Evolutionary conservation across 2,113 vertebrate species (phyloP), one percentile per base, ranked within the genome.

Genomic region (Bubo scandiacus): DNA sequence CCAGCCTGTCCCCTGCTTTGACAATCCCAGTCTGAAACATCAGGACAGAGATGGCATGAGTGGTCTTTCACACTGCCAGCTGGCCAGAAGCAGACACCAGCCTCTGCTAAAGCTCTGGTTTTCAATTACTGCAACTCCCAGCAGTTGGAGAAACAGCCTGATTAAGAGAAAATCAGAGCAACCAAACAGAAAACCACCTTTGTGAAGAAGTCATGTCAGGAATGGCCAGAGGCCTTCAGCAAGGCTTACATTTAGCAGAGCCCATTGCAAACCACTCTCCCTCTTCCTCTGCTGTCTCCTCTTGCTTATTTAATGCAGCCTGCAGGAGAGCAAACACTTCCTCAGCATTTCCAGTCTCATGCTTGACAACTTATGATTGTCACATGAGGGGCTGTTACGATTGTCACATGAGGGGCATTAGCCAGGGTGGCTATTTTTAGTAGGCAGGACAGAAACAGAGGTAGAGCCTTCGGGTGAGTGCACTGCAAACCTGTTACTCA

Each of bases 361-460:
- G 67, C 81, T 1, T 54, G 86, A 68, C 3, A 17, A 77, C 68
- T 43, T 59, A 75, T 14, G 4, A 57, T 51, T 67, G 81, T 73
- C 71, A 81, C 66, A 26, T 6, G 72, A 18, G 30, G 36, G 74
- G 80, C 68, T 40, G 40, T 40, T 40, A 40, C 40, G 11, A 40
- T 11, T 67, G 81, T 73, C 71, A 81, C 66, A 29, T 6, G 72
- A 18, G 30, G 36, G 74, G 80, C 68, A 58, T 78, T 62, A 84
- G 88, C 86, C 72, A 57, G 12, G 32, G 26, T 32, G 70, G 7
- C 77, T 97, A 91, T 92, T 94, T 92, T 91, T 68, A 94, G 88
- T 17, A 65, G 78, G 23, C 61, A 72, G 43, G 42, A 45, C 43
- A 84, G 68, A 83, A 70, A 58, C 1, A 10, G 90, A 88, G 49